These are phyloP conservation scores for Enteromius thamalakanensis DNA, from an alignment of 2,797 vertebrate genomes.

Conservation along the genomic window DNA sequence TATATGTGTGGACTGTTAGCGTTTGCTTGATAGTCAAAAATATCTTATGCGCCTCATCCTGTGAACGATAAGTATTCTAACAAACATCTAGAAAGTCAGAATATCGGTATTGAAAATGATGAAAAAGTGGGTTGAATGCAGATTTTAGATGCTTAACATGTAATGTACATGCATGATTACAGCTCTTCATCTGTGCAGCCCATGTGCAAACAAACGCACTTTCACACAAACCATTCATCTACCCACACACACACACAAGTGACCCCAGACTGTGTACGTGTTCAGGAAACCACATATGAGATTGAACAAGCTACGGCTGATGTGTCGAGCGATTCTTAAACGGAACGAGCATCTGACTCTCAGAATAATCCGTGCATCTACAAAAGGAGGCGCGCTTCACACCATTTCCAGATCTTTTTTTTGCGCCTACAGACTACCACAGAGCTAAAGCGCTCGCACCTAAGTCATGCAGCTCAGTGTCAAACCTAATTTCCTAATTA, in stretches of 20 bases:
- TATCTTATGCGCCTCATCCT: background rate
- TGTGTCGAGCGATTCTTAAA: too few relatives aligned
- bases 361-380: background rate
- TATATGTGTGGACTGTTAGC: background rate
- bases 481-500: too few relatives aligned
- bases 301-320: background rate
- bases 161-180: background rate
- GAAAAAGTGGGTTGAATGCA: background rate
- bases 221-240: background rate
- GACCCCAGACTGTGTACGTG: background rate
- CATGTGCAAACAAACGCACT: background rate
- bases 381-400: background rate
- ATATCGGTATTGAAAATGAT: background rate
- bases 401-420: background rate
- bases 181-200: background rate
- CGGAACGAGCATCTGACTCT: background rate
- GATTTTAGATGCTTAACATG: background rate
- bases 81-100: background rate
- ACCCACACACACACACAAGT: slow-evolving; percentile 1
- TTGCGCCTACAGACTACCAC: background rate
- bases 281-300: slow-evolving; percentile 3
- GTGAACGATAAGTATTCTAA: background rate
- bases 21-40: background rate
- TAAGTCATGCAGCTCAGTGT: background rate
- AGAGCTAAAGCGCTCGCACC: background rate